Conservation (phyloP, 2,797 vertebrate species). For the Fistularia tabacaria region DNA sequence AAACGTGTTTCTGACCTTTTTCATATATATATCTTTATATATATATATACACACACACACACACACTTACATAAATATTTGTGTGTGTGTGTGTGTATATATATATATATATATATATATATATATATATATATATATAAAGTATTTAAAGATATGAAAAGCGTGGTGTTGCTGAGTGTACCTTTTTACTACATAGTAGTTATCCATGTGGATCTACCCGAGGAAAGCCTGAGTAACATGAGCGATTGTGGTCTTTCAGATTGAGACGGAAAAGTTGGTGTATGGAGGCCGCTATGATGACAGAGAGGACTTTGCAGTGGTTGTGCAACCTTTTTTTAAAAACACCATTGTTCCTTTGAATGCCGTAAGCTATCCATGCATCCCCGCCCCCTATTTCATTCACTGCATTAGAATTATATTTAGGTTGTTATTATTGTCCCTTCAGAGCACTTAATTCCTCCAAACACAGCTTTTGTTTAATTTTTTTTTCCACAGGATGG, state of each 20-base stretch:
- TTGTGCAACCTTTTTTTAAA: constrained; percentile 84
- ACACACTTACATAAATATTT: too few relatives aligned
- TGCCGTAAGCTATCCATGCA: constrained; percentile 66
- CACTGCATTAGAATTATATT: not conserved
- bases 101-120: too few relatives aligned
- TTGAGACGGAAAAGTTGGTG: constrained; percentile 66
- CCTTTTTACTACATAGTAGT: too few relatives aligned
- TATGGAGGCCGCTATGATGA: constrained; percentile 67
- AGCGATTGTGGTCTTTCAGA: constrained; percentile 38
- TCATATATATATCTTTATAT: too few relatives aligned
- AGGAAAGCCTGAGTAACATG: not conserved
- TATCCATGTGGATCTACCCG: too few relatives aligned
- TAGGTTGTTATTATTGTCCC: not conserved
- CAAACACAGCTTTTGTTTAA: constrained; percentile 1
- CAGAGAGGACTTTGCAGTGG: constrained; percentile 83
- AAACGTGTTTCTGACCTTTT: too few relatives aligned
- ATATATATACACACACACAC: too few relatives aligned
- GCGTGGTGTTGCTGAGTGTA: too few relatives aligned
- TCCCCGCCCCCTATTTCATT: too few relatives aligned
- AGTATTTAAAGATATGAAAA: too few relatives aligned
- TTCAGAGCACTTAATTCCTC: not conserved
- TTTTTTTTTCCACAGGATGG: constrained; percentile 67
- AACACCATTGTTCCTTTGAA: constrained; percentile 79
- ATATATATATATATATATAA: too few relatives aligned
- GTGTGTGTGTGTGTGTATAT: too few relatives aligned